Evolutionary conservation across 2,888 invertebrate genomes (phyloP), one percentile per base, ranked within the genome.

Genomic region (Petrophora chlorosata): DNA sequence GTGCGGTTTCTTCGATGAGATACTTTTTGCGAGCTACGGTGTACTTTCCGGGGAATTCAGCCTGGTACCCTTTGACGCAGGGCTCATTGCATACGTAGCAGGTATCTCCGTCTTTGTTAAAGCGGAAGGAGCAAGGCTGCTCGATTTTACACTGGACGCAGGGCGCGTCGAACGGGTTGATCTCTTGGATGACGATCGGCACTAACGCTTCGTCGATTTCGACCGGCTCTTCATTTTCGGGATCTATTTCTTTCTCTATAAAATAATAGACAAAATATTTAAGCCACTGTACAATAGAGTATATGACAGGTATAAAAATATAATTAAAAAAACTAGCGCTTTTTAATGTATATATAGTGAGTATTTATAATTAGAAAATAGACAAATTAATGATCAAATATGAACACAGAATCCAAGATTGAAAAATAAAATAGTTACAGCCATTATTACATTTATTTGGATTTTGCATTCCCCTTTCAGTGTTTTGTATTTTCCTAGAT

Each of bases 231-330:
- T 92, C 92, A 59, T 69, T 71, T 61, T 74, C 91, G n/a, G 38
- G 43, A 55, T 89, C 90, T 15, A 81, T 84, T 46, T 92, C 92
- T 56, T 91, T 84, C 22, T 92, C 91, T 82, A 86, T 10, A 56
- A 59, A 30, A 32, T 14, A 28, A 1, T 40, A 12, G 30, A 33
- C 19, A 29, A 33, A n/a, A n/a, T n/a, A n/a, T n/a, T n/a, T n/a
- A n/a, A n/a, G n/a, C n/a, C n/a, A n/a, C n/a, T n/a, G n/a, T n/a
- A n/a, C n/a, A n/a, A n/a, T n/a, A n/a, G n/a, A n/a, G n/a, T n/a
- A n/a, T n/a, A n/a, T n/a, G n/a, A 19, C 19, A 19, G 2, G 19
- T 19, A 19, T 19, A 19, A 19, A 5, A 19, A 7, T 19, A n/a
- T n/a, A n/a, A n/a, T n/a, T n/a, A n/a, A n/a, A n/a, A n/a, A n/a